A percentile compares a stretch with the other conserved stretches of the same genome.
Conservation (phyloP, 2,888 invertebrate species). For the Melieria picta region DNA sequence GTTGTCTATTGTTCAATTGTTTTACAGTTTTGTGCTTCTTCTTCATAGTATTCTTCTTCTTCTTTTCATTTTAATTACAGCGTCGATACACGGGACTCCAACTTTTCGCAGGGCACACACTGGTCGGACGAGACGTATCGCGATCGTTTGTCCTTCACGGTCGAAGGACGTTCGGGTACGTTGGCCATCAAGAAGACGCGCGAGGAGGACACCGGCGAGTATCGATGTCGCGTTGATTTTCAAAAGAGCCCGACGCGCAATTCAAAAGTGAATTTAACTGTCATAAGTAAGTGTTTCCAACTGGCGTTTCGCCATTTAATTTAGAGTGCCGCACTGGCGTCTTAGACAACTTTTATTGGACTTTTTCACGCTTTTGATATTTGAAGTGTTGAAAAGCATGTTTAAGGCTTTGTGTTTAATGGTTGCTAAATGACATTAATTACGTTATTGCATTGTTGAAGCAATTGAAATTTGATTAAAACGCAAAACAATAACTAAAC, state of each 20-base stretch:
- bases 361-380: no score
- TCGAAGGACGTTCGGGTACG: constrained; percentile 78
- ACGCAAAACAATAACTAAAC: no score
- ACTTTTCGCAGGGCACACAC: constrained; percentile 68
- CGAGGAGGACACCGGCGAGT: constrained; percentile 82
- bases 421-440: no score
- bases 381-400: no score
- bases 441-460: no score
- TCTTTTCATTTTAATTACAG: constrained; percentile 54
- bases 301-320: no score
- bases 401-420: no score
- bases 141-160: constrained; percentile 80
- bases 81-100: constrained; percentile 69
- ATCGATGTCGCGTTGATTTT: constrained; percentile 90
- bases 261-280: constrained; percentile 86
- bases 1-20: constrained; percentile 17
- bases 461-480: no score
- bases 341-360: no score
- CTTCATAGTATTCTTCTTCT: not conserved
- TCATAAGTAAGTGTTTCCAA: constrained; percentile 80
- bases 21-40: constrained; percentile 6
- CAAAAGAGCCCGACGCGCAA: constrained; percentile 89
- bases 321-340: no score
- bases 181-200: constrained; percentile 79
- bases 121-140: constrained; percentile 72